Conservation (phyloP, 2,888 invertebrate genomes). For the Deilephila elpenor region DNA sequence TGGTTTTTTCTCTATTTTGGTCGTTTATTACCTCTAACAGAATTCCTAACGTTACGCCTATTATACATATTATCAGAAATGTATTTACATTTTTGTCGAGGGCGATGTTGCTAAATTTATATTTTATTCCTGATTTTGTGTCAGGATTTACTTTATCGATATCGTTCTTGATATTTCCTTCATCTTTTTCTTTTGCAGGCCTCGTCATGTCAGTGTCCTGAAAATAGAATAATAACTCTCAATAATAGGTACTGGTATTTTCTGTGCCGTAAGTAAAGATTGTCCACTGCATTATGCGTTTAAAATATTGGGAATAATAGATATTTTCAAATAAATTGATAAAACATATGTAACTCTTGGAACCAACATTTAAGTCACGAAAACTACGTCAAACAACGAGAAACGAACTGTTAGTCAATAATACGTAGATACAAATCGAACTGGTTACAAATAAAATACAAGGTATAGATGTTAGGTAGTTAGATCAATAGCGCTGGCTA, state of each 20-base stretch:
- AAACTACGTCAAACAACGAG: too few relatives aligned
- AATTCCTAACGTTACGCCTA: conserved; percentile 67
- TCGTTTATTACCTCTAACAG: conserved; percentile 63
- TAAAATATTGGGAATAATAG: too few relatives aligned
- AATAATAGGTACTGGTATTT: background rate
- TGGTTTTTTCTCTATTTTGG: conserved; percentile 50
- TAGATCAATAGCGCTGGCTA: too few relatives aligned
- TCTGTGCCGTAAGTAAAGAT: too few relatives aligned
- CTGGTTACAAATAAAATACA: too few relatives aligned
- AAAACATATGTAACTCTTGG: too few relatives aligned
- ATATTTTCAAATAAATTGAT: too few relatives aligned
- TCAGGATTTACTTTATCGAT: conserved; percentile 30
- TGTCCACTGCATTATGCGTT: too few relatives aligned
- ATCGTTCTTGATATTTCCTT: conserved; percentile 34
- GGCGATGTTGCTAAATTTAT: conserved; percentile 47
- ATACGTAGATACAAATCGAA: too few relatives aligned
- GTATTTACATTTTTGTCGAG: conserved; percentile 58
- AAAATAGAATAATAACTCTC: conserved; percentile 33
- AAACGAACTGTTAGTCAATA: too few relatives aligned
- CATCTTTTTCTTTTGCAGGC: conserved; percentile 37
- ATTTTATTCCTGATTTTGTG: conserved; percentile 27
- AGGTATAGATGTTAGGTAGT: too few relatives aligned
- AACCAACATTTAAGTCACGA: too few relatives aligned
- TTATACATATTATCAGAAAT: conserved; percentile 67
- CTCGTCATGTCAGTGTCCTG: conserved; percentile 38